Evolutionary conservation across 2,888 invertebrate genomes (phyloP), one percentile per base, ranked within the genome.

Genomic region (Leptinotarsa tumamoca): DNA sequence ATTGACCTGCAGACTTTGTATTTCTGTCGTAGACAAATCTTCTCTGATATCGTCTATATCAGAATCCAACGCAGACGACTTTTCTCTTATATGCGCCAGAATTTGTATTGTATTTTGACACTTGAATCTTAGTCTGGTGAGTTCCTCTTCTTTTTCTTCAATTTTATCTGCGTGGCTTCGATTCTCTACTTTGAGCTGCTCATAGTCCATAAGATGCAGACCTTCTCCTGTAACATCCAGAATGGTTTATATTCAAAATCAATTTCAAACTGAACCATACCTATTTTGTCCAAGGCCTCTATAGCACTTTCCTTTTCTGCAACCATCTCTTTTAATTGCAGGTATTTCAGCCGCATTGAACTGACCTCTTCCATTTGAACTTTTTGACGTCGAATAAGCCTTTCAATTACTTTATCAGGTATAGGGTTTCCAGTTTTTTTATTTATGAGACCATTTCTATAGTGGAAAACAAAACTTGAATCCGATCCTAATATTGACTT

Each of bases 131-230:
- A 91, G 83, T 78, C 88, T 88, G 58, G 88, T 83, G 69, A 91
- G 80, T 82, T 91, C 90, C 83, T 90, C 90, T 79, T 91, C 90
- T 79, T 90, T 85, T 81, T 91, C 91, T 82, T 91, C 91, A 73
- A 91, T 89, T 85, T 91, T 91, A 81, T 91, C 91, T 71, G 89
- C 87, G 81, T 89, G 78, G 49, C 89, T 89, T 83, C 90, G 90
- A 81, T 91, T 90, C 83, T 91, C 90, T 77, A 90, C 89, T 84
- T 90, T 90, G 76, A 91, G 83, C 82, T 91, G 90, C 84, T 91
- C 91, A 85, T 90, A 91, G 84, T 91, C 90, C 77, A 90, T 89
- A 78, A 91, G 82, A 77, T 90, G 89, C 56, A 90, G 86, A 67
- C 90, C 89, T 52, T 89, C 90, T 4, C 90, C 90, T 70, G n/a